Conservation (phyloP, 2,113 vertebrate species). For the Herpetotheres cachinnans region DNA sequence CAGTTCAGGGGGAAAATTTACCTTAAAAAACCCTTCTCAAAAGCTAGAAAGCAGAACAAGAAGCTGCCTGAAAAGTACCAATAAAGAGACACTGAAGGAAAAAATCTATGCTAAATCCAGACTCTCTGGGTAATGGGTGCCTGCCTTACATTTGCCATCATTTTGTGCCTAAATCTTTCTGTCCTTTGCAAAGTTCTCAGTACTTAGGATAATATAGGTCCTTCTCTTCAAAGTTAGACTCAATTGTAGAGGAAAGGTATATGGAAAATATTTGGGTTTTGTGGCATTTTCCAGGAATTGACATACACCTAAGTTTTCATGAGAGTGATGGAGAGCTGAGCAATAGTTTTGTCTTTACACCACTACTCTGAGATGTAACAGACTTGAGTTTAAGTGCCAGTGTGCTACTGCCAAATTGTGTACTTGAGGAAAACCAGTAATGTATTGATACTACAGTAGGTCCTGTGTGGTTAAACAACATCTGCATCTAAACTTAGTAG, state of each 20-base stretch:
- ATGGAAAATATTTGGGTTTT: not conserved
- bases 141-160: rapidly evolving
- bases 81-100: not conserved
- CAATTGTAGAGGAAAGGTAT: not conserved
- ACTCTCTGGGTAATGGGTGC: not conserved
- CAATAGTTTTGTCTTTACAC: not conserved
- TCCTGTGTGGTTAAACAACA: not conserved
- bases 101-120: not conserved
- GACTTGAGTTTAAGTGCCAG: not conserved
- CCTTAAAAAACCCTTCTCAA: not conserved
- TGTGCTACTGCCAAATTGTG: not conserved
- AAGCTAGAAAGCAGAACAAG: not conserved
- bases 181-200: not conserved
- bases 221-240: not conserved
- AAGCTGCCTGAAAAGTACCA: not conserved
- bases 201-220: not conserved
- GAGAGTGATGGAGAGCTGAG: not conserved
- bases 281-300: not conserved
- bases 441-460: not conserved
- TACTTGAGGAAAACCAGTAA: not conserved
- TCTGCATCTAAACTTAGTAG: not conserved
- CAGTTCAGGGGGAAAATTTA: not conserved
- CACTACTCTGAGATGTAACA: not conserved
- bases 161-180: not conserved
- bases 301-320: not conserved